These are phyloP conservation scores for Andrena chrysosceles DNA, from an alignment of 2,888 invertebrate species.

Conservation along the genomic window DNA sequence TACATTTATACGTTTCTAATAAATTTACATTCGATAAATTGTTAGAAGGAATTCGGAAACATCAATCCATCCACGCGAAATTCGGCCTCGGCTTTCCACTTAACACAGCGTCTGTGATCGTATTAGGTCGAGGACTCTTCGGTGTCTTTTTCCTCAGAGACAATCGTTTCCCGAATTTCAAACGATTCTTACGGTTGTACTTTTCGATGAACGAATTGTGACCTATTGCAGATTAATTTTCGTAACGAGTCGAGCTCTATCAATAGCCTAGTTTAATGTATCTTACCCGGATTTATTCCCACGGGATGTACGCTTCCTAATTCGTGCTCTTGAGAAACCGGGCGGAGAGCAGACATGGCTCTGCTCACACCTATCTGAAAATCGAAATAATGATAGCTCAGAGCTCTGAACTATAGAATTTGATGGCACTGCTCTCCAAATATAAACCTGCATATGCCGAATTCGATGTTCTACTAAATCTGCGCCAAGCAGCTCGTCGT, in stretches of 20 bases:
- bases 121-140: conserved; percentile 38
- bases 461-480: conserved; percentile 95
- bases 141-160: conserved; percentile 50
- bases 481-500: conserved; percentile 95
- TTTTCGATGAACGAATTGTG: conserved; percentile 80
- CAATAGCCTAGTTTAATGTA: background rate
- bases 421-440: conserved; percentile 30
- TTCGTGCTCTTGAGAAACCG: conserved; percentile 86
- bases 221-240: conserved; percentile 70
- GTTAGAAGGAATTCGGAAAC: conserved; percentile 27
- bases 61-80: conserved; percentile 75
- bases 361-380: conserved; percentile 88
- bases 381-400: conserved; percentile 29
- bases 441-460: conserved; percentile 88
- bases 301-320: conserved; percentile 86
- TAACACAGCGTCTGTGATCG: conserved; percentile 35
- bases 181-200: conserved; percentile 67
- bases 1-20: conserved; percentile 75
- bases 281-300: conserved; percentile 90
- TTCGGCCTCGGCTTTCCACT: conserved; percentile 55
- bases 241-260: conserved; percentile 13
- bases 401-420: conserved; percentile 7
- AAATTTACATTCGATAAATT: conserved; percentile 56
- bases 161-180: conserved; percentile 56
- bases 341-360: conserved; percentile 90